Conservation (phyloP, 2,113 vertebrate genomes). For the Turnix velox region DNA sequence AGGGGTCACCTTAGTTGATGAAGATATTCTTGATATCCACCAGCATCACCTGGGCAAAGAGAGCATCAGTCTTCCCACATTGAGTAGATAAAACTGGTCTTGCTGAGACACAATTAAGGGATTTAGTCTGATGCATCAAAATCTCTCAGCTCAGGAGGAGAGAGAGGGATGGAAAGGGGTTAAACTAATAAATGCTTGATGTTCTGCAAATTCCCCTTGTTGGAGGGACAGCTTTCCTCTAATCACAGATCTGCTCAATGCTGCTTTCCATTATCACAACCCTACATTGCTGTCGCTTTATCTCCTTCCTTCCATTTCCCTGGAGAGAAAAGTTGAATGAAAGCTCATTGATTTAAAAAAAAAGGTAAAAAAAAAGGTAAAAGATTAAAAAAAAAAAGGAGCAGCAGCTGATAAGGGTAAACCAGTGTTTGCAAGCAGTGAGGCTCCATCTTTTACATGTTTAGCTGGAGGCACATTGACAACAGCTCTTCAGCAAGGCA, state of each 20-base stretch:
- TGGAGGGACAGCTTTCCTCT: neutral
- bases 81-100: neutral
- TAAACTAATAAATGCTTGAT: neutral
- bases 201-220: neutral
- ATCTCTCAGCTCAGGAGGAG: neutral
- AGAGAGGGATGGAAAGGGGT: neutral
- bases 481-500: neutral
- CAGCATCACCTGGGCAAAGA: neutral
- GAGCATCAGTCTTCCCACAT: neutral
- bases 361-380: neutral
- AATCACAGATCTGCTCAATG: neutral
- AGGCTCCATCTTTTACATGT: neutral
- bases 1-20: neutral
- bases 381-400: neutral
- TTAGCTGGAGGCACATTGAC: slow-evolving; percentile 9
- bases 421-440: neutral
- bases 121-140: neutral
- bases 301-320: slow-evolving; percentile 14
- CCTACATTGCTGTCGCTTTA: slow-evolving; percentile 1
- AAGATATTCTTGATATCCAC: neutral
- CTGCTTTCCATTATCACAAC: neutral
- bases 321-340: neutral
- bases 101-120: fast-evolving
- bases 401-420: slow-evolving; percentile 11
- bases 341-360: slow-evolving; percentile 26